Percentiles rank a stretch among this genome's conserved stretches.
phyloP scores from a whole-genome alignment of 2,888 invertebrate genomes.

The Aleiodes leptofemur region DNA sequence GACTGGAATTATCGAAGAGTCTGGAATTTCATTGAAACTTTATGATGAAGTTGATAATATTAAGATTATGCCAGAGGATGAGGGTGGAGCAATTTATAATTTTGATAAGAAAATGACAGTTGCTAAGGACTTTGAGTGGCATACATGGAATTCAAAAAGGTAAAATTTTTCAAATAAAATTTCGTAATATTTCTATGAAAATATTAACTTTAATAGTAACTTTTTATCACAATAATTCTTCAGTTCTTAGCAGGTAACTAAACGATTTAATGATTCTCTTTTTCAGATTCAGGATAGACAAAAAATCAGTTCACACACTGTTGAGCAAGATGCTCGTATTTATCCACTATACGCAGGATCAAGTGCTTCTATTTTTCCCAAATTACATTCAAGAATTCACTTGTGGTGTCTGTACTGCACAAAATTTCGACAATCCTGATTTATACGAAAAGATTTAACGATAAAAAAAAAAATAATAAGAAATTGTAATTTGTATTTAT shows the following conservation, averaged over 20 bases:
- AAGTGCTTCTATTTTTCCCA: constrained; percentile 69
- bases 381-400: constrained; percentile 69
- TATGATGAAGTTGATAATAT: constrained; percentile 66
- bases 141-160: constrained; percentile 67
- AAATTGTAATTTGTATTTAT: constrained; percentile 47
- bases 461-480: constrained; percentile 9
- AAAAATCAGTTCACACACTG: constrained; percentile 64
- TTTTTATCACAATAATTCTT: too few species aligned
- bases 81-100: constrained; percentile 65
- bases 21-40: constrained; percentile 62
- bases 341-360: constrained; percentile 70
- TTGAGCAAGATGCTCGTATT: constrained; percentile 67
- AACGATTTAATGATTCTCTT: constrained; percentile 20
- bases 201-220: constrained; percentile 24
- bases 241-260: too few species aligned
- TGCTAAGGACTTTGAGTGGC: constrained; percentile 65
- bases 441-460: constrained; percentile 57
- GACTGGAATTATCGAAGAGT: constrained; percentile 59
- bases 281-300: constrained; percentile 65
- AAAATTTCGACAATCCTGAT: constrained; percentile 43
- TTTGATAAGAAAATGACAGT: constrained; percentile 62
- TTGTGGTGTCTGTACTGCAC: constrained; percentile 68
- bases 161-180: constrained; percentile 48
- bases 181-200: constrained; percentile 18
- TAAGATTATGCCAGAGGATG: constrained; percentile 62